Evolutionary conservation across 2,113 vertebrate species (phyloP).

Genomic region (Dolichotis patagonum): DNA sequence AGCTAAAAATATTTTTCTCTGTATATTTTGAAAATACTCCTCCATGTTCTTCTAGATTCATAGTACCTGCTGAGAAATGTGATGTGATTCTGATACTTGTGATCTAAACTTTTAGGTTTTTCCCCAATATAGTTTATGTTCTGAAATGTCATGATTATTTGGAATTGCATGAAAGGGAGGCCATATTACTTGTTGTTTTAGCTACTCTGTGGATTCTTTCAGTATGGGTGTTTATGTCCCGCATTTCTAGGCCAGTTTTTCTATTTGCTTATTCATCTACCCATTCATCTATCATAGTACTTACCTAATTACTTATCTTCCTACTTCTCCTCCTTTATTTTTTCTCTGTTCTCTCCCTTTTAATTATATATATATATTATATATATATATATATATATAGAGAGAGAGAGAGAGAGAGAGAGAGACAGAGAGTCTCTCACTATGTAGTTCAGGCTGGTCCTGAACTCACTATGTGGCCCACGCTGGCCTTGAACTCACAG

Average conservation of each 20-base stretch:
- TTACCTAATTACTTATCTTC: too few relatives aligned
- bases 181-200: not conserved
- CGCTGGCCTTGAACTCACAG: too few relatives aligned
- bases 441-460: too few relatives aligned
- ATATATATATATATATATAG: too few relatives aligned
- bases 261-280: not conserved
- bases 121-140: not conserved
- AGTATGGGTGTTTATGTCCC: not conserved
- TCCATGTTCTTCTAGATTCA: not conserved
- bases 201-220: not conserved
- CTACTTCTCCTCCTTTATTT: too few relatives aligned
- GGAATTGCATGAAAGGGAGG: not conserved
- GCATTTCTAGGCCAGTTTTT: not conserved
- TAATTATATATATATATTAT: too few relatives aligned
- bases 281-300: too few relatives aligned
- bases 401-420: too few relatives aligned
- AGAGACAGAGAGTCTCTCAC: too few relatives aligned
- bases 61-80: not conserved
- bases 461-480: too few relatives aligned
- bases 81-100: not conserved
- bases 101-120: not conserved
- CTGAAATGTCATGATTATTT: not conserved
- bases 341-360: too few relatives aligned
- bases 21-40: not conserved
- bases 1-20: not conserved